phyloP scores from a whole-genome alignment of 2,888 invertebrate species.

The Sarcophaga carnaria region DNA sequence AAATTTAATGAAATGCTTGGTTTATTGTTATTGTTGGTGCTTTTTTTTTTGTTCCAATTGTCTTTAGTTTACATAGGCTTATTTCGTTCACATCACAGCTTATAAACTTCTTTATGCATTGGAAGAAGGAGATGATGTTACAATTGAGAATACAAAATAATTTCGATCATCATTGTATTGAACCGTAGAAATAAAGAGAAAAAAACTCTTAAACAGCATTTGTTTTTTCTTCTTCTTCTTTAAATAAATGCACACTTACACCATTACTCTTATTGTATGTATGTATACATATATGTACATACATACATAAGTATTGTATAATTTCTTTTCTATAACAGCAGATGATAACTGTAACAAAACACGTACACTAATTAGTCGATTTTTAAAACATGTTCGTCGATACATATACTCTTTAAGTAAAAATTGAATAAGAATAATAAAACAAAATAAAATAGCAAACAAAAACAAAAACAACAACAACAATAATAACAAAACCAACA shows the following conservation, averaged over 20 bases:
- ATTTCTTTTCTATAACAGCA: slow-evolving; percentile 47
- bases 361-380: slow-evolving; percentile 72
- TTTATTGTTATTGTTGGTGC: slow-evolving; percentile 40
- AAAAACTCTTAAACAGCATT: slow-evolving; percentile 32
- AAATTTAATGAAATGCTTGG: slow-evolving; percentile 54
- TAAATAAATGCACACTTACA: neutral
- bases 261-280: neutral
- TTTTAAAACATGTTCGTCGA: slow-evolving; percentile 70
- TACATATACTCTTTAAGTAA: slow-evolving; percentile 49
- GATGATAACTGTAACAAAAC: slow-evolving; percentile 70
- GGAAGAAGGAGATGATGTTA: slow-evolving; percentile 54
- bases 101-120: slow-evolving; percentile 41
- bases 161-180: slow-evolving; percentile 52
- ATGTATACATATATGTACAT: neutral
- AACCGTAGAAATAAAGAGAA: slow-evolving; percentile 34
- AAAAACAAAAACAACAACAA: slow-evolving; percentile 29
- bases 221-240: slow-evolving; percentile 21
- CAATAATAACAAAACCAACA: slow-evolving; percentile 32
- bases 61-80: slow-evolving; percentile 25
- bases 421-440: slow-evolving; percentile 56
- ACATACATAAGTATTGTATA: slow-evolving; percentile 26
- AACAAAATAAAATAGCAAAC: neutral
- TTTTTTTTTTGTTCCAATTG: neutral
- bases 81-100: slow-evolving; percentile 34
- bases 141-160: slow-evolving; percentile 50